These are phyloP conservation scores for Synergus umbraculus DNA, from an alignment of 2,888 invertebrate genomes.

Conservation along the genomic window DNA sequence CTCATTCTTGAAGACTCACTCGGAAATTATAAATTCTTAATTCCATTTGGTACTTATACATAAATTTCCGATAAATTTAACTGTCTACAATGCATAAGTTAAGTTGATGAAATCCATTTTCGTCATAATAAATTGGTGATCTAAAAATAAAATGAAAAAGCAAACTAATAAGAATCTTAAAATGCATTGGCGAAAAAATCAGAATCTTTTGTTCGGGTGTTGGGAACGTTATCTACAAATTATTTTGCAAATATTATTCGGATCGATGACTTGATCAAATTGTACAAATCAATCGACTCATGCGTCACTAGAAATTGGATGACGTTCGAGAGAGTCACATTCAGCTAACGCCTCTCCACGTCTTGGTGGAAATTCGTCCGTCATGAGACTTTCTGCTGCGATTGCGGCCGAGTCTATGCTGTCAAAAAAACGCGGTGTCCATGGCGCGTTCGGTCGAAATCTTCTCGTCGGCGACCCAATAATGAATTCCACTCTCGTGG, in stretches of 20 bases:
- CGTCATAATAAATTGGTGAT: too few species aligned
- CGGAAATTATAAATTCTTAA: constrained; percentile 40
- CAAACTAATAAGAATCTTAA: too few species aligned
- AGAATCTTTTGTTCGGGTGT: not conserved
- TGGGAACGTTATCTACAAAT: not conserved
- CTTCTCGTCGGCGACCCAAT: constrained; percentile 73
- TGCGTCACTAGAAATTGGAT: constrained; percentile 70
- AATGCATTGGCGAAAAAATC: not conserved
- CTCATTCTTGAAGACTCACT: constrained; percentile 69
- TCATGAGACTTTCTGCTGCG: constrained; percentile 71
- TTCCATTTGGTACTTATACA: not conserved
- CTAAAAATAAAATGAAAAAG: too few species aligned
- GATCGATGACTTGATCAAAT: not conserved
- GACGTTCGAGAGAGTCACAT: constrained; percentile 80
- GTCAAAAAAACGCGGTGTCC: constrained; percentile 80
- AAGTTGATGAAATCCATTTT: not conserved
- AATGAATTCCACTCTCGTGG: constrained; percentile 80
- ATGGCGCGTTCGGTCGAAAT: constrained; percentile 77
- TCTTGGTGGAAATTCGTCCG: constrained; percentile 77
- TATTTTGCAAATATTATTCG: not conserved
- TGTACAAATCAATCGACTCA: constrained; percentile 54
- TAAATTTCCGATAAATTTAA: not conserved
- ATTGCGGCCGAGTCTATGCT: constrained; percentile 81
- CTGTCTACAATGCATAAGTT: too few species aligned
- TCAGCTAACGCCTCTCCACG: constrained; percentile 80